These are phyloP conservation scores for Rafetus swinhoei DNA, from an alignment of 2,113 vertebrate species.

Conservation along the genomic window DNA sequence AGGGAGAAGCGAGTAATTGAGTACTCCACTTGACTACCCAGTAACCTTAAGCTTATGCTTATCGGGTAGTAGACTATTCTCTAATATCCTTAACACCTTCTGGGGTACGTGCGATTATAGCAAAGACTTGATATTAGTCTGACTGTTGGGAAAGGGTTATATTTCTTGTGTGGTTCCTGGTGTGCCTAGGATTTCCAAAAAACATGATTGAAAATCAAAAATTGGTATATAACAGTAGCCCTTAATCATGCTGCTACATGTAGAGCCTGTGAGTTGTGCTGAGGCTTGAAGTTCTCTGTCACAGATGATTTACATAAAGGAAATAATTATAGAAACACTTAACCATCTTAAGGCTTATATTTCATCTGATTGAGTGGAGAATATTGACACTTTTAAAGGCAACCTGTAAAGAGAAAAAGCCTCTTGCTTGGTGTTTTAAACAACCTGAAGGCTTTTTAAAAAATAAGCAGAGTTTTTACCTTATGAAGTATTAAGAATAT, in stretches of 20 bases:
- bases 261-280: neutral
- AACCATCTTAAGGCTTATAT: slow-evolving; percentile 1
- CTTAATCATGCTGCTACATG: neutral
- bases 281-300: neutral
- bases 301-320: neutral
- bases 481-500: neutral
- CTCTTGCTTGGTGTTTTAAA: neutral
- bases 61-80: too few relatives aligned
- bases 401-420: neutral
- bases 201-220: neutral
- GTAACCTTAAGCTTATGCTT: too few relatives aligned
- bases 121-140: neutral
- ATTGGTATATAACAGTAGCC: neutral
- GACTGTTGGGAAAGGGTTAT: neutral
- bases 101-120: accelerated
- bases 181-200: neutral
- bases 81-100: too few relatives aligned
- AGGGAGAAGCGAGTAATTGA: too few relatives aligned
- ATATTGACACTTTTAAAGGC: neutral
- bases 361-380: neutral
- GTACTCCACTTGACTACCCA: too few relatives aligned
- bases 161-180: neutral
- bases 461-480: neutral
- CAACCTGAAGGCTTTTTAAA: neutral
- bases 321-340: neutral